Base-by-base conservation (phyloP, 2,888 invertebrate species). In the Cephus nigrinus region DNA sequence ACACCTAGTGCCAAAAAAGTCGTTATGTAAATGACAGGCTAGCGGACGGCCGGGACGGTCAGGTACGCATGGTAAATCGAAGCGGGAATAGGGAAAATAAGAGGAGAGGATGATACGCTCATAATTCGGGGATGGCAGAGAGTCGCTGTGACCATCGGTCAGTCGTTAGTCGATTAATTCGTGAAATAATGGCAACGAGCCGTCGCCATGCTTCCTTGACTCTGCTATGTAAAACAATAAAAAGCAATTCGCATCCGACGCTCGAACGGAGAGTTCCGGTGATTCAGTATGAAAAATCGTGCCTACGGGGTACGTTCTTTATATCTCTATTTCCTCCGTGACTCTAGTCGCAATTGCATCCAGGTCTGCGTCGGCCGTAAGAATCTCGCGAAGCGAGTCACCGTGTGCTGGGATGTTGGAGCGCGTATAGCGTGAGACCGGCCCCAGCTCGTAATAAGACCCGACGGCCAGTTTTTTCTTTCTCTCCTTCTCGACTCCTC, bases 381-480 rank as follows among this genome's bases (percentile, higher is more conserved):
- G 90, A 90, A 90, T 90, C 88, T 85, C 88, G 89, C 88, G 87
- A 86, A 85, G 85, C 89, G 83, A 86, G 88, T 90, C 87, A 88
- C 88, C 87, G 88, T 81, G 73, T 72, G 80, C 68, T 68, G 75
- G 75, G 80, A 78, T 79, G 80, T 76, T 82, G 82, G 82, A 82
- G 85, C 82, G 85, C 82, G 83, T 83, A 86, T 84, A 90, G 90
- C 90, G 90, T 89, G 90, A 90, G 90, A 90, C 86, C 89, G 75
- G 86, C 87, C 87, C 86, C 82, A 85, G 86, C 87, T 89, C 87
- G 91, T 91, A 91, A 91, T 91, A 91, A 91, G 91, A 91, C 88
- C 87, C 90, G 90, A 86, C 90, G 89, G 89, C 90, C 88, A 90
- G 90, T 90, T 91, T 90, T 90, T 91, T 91, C 87, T 30, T 23